A percentile compares a stretch with the other conserved stretches of the same genome.
These are phyloP conservation scores for Balaenoptera acutorostrata DNA, from an alignment of 2,113 vertebrate species.

Conservation along the genomic window DNA sequence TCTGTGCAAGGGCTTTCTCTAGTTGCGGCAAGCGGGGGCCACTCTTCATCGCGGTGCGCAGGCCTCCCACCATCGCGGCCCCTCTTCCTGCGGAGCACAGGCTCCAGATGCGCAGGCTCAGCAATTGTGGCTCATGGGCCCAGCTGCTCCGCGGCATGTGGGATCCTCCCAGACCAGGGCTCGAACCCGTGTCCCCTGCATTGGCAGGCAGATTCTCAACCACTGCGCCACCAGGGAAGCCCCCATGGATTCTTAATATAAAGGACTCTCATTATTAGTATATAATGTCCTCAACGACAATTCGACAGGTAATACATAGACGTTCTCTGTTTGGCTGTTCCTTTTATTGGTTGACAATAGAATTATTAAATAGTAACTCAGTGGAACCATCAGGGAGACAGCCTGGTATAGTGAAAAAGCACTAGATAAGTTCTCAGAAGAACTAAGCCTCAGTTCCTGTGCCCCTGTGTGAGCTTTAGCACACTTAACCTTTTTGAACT, in stretches of 20 bases:
- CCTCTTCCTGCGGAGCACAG: no score
- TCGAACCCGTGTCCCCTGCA: no score
- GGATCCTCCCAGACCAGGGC: no score
- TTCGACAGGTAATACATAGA: not conserved
- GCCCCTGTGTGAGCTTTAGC: not conserved
- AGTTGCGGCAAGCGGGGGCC: no score
- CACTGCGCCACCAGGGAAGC: no score
- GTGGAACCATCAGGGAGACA: not conserved
- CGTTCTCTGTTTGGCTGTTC: not conserved
- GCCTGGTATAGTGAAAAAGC: not conserved
- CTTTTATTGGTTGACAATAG: slow-evolving; percentile 13
- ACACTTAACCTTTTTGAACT: not conserved
- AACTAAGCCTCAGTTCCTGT: not conserved
- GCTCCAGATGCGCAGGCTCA: no score
- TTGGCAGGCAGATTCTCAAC: no score
- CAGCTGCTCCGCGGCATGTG: no score
- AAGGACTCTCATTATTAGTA: not conserved
- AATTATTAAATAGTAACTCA: slow-evolving; percentile 54
- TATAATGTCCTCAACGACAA: not conserved
- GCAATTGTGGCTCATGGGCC: no score
- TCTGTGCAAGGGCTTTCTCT: no score
- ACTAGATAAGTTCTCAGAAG: not conserved
- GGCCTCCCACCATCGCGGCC: no score
- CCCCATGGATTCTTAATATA: not conserved
- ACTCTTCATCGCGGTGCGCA: no score